These are phyloP conservation scores for Catocala nupta DNA, from an alignment of 2,888 invertebrate genomes.

Conservation along the genomic window DNA sequence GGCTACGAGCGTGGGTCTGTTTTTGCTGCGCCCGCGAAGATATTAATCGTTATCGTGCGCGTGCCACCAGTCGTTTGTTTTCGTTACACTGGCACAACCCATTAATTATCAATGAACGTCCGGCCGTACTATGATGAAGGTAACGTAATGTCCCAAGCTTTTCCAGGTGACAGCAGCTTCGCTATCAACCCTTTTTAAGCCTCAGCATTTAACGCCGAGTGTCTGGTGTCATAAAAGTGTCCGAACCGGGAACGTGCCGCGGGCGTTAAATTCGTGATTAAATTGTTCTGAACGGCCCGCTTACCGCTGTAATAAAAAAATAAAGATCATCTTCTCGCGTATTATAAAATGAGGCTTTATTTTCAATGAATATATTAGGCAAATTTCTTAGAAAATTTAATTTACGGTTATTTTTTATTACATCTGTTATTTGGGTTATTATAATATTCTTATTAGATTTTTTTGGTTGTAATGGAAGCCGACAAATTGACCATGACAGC, in stretches of 20 bases:
- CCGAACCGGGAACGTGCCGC: constrained; percentile 82
- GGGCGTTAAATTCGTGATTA: constrained; percentile 82
- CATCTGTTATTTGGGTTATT: constrained; percentile 36
- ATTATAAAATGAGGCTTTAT: constrained; percentile 59
- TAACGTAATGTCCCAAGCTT: constrained; percentile 79
- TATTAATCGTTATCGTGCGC: constrained; percentile 87
- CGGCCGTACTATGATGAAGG: constrained; percentile 82
- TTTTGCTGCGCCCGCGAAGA: constrained; percentile 83
- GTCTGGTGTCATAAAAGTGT: constrained; percentile 86
- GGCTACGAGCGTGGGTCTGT: constrained; percentile 82
- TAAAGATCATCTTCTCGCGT: constrained; percentile 66
- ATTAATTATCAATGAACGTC: constrained; percentile 87
- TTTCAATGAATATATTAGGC: constrained; percentile 58
- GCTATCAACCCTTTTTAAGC: constrained; percentile 87
- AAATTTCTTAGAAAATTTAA: constrained; percentile 53
- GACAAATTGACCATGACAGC: neutral
- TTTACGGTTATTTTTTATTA: constrained; percentile 45
- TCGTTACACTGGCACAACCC: constrained; percentile 84
- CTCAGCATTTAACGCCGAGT: constrained; percentile 83
- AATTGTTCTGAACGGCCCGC: constrained; percentile 75
- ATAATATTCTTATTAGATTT: constrained; percentile 23
- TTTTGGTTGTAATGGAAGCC: neutral
- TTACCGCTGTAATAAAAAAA: constrained; percentile 70
- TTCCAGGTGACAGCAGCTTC: constrained; percentile 83
- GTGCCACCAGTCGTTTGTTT: constrained; percentile 85